These are phyloP conservation scores for Solea senegalensis DNA, from an alignment of 2,113 vertebrate species.

Conservation along the genomic window DNA sequence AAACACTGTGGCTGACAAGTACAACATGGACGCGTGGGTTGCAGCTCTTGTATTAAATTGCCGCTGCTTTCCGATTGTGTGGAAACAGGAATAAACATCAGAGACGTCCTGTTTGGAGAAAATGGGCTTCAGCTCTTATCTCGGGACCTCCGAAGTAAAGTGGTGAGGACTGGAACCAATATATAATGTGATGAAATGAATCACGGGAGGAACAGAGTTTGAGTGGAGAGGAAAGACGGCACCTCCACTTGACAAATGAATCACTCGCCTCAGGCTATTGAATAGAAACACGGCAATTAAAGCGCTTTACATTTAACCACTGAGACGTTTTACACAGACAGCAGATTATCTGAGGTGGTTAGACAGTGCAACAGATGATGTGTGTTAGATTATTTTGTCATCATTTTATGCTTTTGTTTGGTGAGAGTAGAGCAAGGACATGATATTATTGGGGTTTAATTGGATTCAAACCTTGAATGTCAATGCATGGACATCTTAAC, in stretches of 20 bases:
- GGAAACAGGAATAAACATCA: conserved; percentile 8
- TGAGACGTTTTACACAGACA: background rate
- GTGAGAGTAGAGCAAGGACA: background rate
- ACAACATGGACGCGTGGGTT: conserved; percentile 16
- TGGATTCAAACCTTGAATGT: background rate
- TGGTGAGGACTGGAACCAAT: background rate
- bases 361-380: background rate
- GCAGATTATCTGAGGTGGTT: background rate
- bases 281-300: background rate
- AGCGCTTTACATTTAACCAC: background rate
- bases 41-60: conserved; percentile 15
- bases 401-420: background rate
- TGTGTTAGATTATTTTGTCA: background rate
- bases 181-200: background rate
- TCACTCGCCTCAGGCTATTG: conserved; percentile 9
- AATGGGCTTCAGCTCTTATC: background rate
- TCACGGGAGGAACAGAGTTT: background rate
- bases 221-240: background rate
- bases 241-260: conserved; percentile 1
- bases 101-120: background rate
- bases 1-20: conserved; percentile 5
- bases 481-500: no score
- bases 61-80: background rate
- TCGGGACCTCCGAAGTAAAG: background rate
- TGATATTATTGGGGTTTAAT: background rate